phyloP scores from a whole-genome alignment of 2,797 vertebrate genomes.

The Karalla daura region DNA sequence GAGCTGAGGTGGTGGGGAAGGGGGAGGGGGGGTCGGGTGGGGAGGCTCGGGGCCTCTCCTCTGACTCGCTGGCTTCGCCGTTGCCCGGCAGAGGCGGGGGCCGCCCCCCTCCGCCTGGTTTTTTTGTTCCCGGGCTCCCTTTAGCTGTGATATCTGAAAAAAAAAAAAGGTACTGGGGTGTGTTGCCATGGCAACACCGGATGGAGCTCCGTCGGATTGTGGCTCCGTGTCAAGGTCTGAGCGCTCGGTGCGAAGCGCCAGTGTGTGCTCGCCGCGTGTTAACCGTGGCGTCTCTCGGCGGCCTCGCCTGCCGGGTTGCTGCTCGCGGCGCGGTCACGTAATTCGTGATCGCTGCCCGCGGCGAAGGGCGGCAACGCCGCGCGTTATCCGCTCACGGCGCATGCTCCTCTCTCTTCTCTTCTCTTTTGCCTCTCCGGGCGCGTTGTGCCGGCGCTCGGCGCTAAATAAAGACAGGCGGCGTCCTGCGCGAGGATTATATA shows the following conservation, averaged over 20 bases:
- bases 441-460: slow-evolving; percentile 29
- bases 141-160: slow-evolving; percentile 74
- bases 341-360: slow-evolving; percentile 15
- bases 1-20: too few relatives aligned
- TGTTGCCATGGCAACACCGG: slow-evolving; percentile 84
- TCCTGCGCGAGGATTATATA: slow-evolving; percentile 60
- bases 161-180: slow-evolving; percentile 71
- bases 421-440: slow-evolving; percentile 12
- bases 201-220: slow-evolving; percentile 78
- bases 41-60: not conserved
- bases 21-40: too few relatives aligned
- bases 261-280: slow-evolving; percentile 73
- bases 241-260: slow-evolving; percentile 71
- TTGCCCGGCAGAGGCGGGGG: slow-evolving; percentile 49
- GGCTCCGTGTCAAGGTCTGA: slow-evolving; percentile 82
- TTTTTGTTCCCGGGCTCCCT: slow-evolving; percentile 69
- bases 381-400: slow-evolving; percentile 20
- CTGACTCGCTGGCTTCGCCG: not conserved
- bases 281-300: slow-evolving; percentile 61
- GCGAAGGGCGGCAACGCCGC: not conserved
- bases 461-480: slow-evolving; percentile 46
- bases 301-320: slow-evolving; percentile 36
- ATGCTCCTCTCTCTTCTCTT: slow-evolving; percentile 18
- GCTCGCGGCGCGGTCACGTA: slow-evolving; percentile 19
- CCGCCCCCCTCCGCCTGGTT: too few relatives aligned